Evolutionary conservation across 2,797 vertebrate species (phyloP).

Genomic region (Poeciliopsis presidionis): DNA sequence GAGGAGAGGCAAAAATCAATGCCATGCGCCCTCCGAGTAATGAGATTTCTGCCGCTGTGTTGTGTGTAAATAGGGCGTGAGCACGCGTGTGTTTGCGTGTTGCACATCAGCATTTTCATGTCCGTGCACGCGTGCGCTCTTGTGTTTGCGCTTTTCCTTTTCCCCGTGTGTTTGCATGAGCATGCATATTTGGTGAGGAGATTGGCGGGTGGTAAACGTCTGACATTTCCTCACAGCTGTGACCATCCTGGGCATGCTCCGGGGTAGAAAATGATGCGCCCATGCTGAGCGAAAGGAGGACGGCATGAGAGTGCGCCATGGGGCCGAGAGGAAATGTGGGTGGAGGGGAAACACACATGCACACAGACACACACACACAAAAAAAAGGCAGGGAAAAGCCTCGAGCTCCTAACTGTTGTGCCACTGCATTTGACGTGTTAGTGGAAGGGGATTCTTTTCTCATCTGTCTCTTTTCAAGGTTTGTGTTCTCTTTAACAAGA

Average conservation of each 20-base stretch:
- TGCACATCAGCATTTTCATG: constrained; percentile 10
- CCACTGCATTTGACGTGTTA: constrained; percentile 58
- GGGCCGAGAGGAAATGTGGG: constrained; percentile 14
- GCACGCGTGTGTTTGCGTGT: constrained; percentile 19
- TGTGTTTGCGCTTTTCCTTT: constrained; percentile 27
- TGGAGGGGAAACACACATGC: background rate
- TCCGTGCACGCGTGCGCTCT: constrained; percentile 22
- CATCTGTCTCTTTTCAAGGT: constrained; percentile 46
- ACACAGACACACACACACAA: no score
- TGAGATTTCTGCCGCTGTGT: constrained; percentile 64
- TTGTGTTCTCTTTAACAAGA: constrained; percentile 70
- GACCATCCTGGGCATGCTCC: constrained; percentile 70
- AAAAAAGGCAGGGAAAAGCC: constrained; percentile 40
- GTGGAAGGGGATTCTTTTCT: constrained; percentile 50
- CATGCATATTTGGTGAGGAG: constrained; percentile 62
- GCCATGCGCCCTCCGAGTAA: constrained; percentile 70
- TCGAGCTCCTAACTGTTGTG: constrained; percentile 66
- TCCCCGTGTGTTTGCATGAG: constrained; percentile 30
- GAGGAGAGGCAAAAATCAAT: constrained; percentile 74
- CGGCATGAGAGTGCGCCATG: constrained; percentile 34
- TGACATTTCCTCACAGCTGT: constrained; percentile 81
- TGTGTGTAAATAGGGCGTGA: constrained; percentile 41
- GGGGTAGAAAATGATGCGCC: constrained; percentile 70
- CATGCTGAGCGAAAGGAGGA: constrained; percentile 45
- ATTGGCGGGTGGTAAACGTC: constrained; percentile 74